Base-by-base conservation (phyloP, 53 echinoderm and acorn worm species). In the Paelopatides confundens region DNA sequence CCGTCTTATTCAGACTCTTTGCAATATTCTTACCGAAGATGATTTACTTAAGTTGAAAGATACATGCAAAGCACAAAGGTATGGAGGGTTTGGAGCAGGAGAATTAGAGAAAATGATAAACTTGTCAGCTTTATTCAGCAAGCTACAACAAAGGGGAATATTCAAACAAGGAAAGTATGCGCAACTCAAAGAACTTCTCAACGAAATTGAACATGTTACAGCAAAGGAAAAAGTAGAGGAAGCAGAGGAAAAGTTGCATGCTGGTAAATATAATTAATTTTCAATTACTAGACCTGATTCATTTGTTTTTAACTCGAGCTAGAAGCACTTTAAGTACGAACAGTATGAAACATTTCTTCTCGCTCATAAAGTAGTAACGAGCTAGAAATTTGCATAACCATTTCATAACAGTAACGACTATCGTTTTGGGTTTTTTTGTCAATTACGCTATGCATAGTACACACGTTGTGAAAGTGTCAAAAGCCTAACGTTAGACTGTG, bases 71-170 rank as follows among this genome's bases (percentile, higher is more conserved):
- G 1, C 1, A 3, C 5, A 34, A 32, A 32, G 54, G 2, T 82
- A 82, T 62, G 82, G 82, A 82, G 14, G 62, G 17, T 35, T 82
- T 7, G 62, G 62, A 62, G 4, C 30, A 28, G 82, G 82, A 21
- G 31, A 82, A 35, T 37, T 82, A 58, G 54, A 82, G 38, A 82
- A 82, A 36, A 82, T 82, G n/a, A 82, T 28, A 0, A 62, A 33
- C 6, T 1, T 18, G 17, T 18, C 54, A 30, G 38, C 52, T 31
- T 37, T 82, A 18, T 32, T 82, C 17, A 31, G 31, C 10, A 82
- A 5, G 23, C 17, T 82, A 6, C 15, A 82, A 34, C 54, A 52
- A 4, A 82, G 17, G 27, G 31, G 54, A 62, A 62, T 82, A 17
- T 33, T 82, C 2, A 82, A 82, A 37, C 31, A 82, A 62, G 82